These are phyloP conservation scores for Porites evermanni DNA, from an alignment of 92 coral and sea anemone genomes.

Conservation along the genomic window DNA sequence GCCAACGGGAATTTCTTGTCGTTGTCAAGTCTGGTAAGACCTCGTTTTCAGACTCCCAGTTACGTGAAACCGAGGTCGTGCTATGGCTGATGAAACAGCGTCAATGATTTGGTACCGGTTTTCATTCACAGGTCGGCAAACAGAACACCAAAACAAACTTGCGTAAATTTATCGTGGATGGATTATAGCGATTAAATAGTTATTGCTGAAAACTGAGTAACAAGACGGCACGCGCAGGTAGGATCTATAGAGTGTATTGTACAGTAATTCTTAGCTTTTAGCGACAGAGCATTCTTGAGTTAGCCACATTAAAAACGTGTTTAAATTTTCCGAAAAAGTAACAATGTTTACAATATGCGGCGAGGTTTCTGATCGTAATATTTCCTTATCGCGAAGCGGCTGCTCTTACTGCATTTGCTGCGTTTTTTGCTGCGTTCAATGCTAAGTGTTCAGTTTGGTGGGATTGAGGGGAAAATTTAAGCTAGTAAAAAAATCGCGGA, in stretches of 20 bases:
- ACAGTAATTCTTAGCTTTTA: not conserved
- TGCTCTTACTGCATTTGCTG: not conserved
- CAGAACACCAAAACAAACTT: constrained; percentile 36
- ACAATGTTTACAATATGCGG: constrained; percentile 12
- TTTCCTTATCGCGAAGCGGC: not conserved
- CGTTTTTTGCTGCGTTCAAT: not conserved
- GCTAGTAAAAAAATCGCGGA: not conserved
- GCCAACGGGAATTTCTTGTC: not conserved
- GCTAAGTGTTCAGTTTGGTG: not conserved
- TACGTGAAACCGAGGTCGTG: constrained; percentile 60
- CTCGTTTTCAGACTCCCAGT: constrained; percentile 32
- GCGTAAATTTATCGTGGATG: constrained; percentile 39
- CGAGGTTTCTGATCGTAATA: constrained; percentile 10
- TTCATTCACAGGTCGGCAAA: constrained; percentile 29
- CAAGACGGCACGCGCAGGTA: constrained; percentile 19
- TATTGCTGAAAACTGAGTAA: not conserved
- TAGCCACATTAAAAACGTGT: not conserved
- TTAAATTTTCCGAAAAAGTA: constrained; percentile 22
- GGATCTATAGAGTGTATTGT: not conserved
- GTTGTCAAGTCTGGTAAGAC: constrained; percentile 4
- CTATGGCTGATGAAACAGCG: constrained; percentile 57
- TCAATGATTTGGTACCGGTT: constrained; percentile 72
- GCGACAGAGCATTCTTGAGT: not conserved
- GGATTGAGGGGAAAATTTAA: not conserved
- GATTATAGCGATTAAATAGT: not conserved